Evolutionary conservation across 2,113 vertebrate species (phyloP).

Genomic region (Bombycilla garrulus): DNA sequence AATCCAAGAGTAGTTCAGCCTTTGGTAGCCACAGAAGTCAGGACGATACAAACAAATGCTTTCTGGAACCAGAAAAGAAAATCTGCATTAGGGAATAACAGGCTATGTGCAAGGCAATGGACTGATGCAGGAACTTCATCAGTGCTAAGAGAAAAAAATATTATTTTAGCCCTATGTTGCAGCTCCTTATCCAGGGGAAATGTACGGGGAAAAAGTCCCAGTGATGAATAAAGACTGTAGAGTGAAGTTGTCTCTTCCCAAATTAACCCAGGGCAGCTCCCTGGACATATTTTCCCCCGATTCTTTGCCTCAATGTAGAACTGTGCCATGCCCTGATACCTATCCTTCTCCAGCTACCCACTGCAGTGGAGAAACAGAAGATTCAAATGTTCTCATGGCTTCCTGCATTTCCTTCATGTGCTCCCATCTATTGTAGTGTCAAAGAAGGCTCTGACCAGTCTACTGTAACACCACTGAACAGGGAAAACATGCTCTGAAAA

Average conservation of each 20-base stretch:
- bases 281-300: background rate
- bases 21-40: background rate
- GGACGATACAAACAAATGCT: background rate
- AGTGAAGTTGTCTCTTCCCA: background rate
- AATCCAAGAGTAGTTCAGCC: background rate
- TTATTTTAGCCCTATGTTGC: accelerated
- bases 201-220: background rate
- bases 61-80: background rate
- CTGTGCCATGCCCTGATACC: accelerated
- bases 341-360: background rate
- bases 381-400: background rate
- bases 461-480: background rate
- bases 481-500: background rate
- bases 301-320: background rate
- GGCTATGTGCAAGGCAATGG: accelerated
- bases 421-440: background rate
- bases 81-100: background rate
- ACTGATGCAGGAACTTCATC: background rate
- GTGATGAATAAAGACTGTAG: background rate
- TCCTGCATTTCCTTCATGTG: background rate
- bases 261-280: background rate
- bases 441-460: background rate
- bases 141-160: background rate
- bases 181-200: background rate
- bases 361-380: background rate